Evolutionary conservation across 2,888 invertebrate genomes (phyloP), one percentile per base, ranked within the genome.

Genomic region (Megalurothrips usitatus): DNA sequence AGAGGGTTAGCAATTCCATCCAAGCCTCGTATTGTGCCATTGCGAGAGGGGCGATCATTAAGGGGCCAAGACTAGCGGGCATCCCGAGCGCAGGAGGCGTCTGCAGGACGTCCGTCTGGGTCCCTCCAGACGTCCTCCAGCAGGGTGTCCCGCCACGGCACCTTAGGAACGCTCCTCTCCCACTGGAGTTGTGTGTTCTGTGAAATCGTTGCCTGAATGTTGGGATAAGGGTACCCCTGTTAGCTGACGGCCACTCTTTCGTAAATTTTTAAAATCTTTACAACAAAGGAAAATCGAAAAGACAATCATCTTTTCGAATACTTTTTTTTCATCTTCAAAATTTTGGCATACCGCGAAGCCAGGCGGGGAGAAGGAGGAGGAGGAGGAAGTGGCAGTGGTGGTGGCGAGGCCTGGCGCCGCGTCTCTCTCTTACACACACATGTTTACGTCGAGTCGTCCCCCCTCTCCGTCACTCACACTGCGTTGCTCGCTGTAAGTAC

Each of bases 191-290:
- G 26, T 75, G 68, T 75, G 12, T 26, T 75, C 68, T 75, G 68
- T 75, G 68, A 75, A 75, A 75, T 75, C 85, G 86, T 86, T 94
- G 94, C 96, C 96, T 96, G 96, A 95, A 96, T 96, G 96, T 96
- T 96, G 96, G 96, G 96, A 96, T 96, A 95, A 75, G 96, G 96
- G 96, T 96, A 95, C 94, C 94, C 94, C 94, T 94, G 87, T 85
- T 85, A 85, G 85, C 83, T 75, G 68, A 75, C 68, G 68, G 68
- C 68, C 48, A 49, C 81, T 79, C 79, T 80, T 79, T 81, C 28
- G 75, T 52, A 80, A 49, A 26, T 26, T 80, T 28, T 6, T 4
- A 2, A 43, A 4, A 43, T 43, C 6, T 43, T 43, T 43, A 4
- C 6, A 4, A n/a, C n/a, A n/a, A n/a, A n/a, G n/a, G n/a, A 58